Base-by-base conservation (phyloP, 1,140 invertebrate genomes). In the Andricus grossulariae region DNA sequence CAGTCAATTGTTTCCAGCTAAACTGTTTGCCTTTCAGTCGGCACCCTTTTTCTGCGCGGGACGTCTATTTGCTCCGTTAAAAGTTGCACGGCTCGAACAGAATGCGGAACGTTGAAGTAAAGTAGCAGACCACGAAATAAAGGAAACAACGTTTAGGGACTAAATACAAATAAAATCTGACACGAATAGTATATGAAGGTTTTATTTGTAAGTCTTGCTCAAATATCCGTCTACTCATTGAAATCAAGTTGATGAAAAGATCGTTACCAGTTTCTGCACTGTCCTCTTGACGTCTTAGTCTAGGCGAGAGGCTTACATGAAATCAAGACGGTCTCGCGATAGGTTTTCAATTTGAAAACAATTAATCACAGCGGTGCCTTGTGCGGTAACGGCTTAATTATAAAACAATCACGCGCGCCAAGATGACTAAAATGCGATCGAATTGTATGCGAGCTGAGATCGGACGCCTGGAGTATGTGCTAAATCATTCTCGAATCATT, bases 1-100 rank as follows among this genome's bases (percentile, higher is more conserved):
- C 90, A 91, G 89, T 91, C 90, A 91, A 91, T 91, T 91, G 90
- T 91, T 91, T 91, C 90, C 90, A 92, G 89, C 90, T 92, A 92
- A 92, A 92, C 90, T 92, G 90, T 92, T 92, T 92, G 90, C 90
- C 87, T 91, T 91, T 90, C 89, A 90, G 89, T 90, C 89, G 85
- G 84, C 85, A 90, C 89, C 89, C 89, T 90, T 90, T 90, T 88
- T 83, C 86, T 81, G 80, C 84, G 84, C 84, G 84, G 84, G 84
- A 81, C 86, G 85, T 88, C 84, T 90, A 88, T 90, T 90, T 90
- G 86, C 86, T 87, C 89, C 86, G 89, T 86, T 90, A 89, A 91
- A 89, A 85, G 86, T 83, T 82, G 71, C 81, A 83, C 82, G 85
- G 55, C 84, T 83, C 82, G 81, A 83, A 85, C 83, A 86, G 78